Evolutionary conservation across 1,140 invertebrate species (phyloP).

Genomic region (Scaptomyza graminum): DNA sequence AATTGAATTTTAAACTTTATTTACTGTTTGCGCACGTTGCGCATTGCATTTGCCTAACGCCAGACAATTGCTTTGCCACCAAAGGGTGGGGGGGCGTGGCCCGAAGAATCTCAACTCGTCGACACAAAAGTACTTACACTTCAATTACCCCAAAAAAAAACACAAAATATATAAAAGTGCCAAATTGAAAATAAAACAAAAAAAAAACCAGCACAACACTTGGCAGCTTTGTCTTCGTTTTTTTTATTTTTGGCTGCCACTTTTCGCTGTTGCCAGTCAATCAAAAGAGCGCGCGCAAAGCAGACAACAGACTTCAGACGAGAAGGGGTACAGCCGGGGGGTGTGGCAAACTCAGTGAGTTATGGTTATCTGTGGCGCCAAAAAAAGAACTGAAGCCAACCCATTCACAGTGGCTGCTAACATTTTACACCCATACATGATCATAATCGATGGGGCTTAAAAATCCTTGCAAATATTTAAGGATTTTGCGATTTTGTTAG

Average conservation of each 20-base stretch:
- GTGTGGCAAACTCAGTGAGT: conserved; percentile 32
- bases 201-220: conserved; percentile 55
- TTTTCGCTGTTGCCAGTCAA: conserved; percentile 73
- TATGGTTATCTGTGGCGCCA: conserved; percentile 41
- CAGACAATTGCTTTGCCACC: conserved; percentile 44
- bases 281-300: conserved; percentile 63
- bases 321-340: background rate
- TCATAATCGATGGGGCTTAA: background rate
- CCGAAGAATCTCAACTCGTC: conserved; percentile 27
- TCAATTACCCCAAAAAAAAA: conserved; percentile 64
- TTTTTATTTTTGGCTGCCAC: conserved; percentile 47
- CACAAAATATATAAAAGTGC: too few species aligned
- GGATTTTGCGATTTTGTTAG: background rate
- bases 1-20: conserved; percentile 82
- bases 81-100: conserved; percentile 14
- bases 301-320: conserved; percentile 37
- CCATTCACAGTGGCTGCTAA: conserved; percentile 41
- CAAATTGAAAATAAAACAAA: conserved; percentile 27
- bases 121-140: conserved; percentile 69
- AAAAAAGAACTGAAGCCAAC: background rate
- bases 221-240: conserved; percentile 60
- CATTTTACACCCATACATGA: conserved; percentile 19
- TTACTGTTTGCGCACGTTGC: conserved; percentile 62
- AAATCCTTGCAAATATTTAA: too few species aligned
- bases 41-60: conserved; percentile 45